Percentiles rank a stretch among this genome's conserved stretches.
These are phyloP conservation scores for Temnothorax nylanderi DNA, from an alignment of 1,140 invertebrate species.

Conservation along the genomic window DNA sequence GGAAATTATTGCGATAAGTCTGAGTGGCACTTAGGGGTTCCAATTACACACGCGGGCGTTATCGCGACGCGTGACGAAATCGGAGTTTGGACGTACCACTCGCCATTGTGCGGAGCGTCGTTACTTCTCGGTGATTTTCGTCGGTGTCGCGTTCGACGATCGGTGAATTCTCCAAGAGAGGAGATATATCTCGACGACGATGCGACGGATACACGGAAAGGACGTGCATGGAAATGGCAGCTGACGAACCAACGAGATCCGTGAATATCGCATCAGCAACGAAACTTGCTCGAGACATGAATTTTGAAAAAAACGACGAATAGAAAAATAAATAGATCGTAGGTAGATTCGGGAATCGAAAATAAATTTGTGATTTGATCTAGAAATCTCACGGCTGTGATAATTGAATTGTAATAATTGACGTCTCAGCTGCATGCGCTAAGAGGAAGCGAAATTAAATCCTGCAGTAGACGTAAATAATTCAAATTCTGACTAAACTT, in stretches of 20 bases:
- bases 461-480: neutral
- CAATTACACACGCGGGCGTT: constrained; percentile 58
- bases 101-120: constrained; percentile 7
- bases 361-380: neutral
- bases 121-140: neutral
- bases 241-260: constrained; percentile 23
- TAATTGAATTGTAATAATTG: neutral
- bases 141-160: neutral
- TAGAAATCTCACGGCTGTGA: neutral
- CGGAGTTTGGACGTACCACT: neutral
- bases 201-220: constrained; percentile 1
- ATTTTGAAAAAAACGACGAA: constrained; percentile 18
- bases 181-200: constrained; percentile 32
- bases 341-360: neutral
- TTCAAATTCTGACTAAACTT: neutral
- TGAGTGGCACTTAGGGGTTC: constrained; percentile 59
- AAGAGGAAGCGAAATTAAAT: neutral
- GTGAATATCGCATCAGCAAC: neutral
- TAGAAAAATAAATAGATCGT: constrained; percentile 4
- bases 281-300: neutral
- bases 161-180: constrained; percentile 4
- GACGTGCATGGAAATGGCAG: constrained; percentile 23
- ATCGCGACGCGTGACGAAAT: constrained; percentile 33
- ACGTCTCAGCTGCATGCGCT: neutral
- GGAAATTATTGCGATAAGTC: constrained; percentile 68